Evolutionary conservation across 2,113 vertebrate species (phyloP).

Genomic region (Brachypteracias leptosomus): DNA sequence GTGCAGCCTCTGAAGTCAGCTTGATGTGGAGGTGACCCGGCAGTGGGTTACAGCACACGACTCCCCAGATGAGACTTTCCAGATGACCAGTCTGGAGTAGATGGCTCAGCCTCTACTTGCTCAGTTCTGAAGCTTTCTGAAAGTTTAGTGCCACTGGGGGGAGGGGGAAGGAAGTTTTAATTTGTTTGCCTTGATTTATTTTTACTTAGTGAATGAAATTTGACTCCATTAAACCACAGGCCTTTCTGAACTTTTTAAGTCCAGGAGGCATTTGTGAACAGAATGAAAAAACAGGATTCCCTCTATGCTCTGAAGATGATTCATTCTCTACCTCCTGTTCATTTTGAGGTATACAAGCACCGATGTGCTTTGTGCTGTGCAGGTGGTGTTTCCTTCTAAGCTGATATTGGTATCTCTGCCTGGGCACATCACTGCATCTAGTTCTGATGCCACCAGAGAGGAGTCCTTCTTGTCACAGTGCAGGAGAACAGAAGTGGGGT

Average conservation of each 20-base stretch:
- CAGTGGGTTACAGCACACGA: neutral
- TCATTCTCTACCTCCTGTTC: neutral
- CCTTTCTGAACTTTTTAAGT: neutral
- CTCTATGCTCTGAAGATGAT: neutral
- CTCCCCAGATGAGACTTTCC: neutral
- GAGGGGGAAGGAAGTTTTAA: neutral
- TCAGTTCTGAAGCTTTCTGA: neutral
- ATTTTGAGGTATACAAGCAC: neutral
- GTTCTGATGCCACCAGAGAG: neutral
- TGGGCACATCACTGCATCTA: too few species aligned
- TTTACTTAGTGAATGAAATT: neutral
- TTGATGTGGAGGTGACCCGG: neutral
- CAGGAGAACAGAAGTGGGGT: neutral
- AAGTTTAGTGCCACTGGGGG: neutral
- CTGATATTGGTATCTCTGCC: neutral
- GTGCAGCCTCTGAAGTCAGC: neutral
- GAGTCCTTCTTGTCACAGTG: accelerated
- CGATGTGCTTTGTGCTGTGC: neutral
- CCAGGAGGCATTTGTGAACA: neutral
- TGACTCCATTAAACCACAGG: neutral
- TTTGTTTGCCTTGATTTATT: neutral
- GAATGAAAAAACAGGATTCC: neutral
- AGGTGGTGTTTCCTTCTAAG: neutral
- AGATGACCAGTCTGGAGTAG: neutral
- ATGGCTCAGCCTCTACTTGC: neutral